These are phyloP conservation scores for Netelia fuscicornis DNA, from an alignment of 2,888 invertebrate species.

Conservation along the genomic window DNA sequence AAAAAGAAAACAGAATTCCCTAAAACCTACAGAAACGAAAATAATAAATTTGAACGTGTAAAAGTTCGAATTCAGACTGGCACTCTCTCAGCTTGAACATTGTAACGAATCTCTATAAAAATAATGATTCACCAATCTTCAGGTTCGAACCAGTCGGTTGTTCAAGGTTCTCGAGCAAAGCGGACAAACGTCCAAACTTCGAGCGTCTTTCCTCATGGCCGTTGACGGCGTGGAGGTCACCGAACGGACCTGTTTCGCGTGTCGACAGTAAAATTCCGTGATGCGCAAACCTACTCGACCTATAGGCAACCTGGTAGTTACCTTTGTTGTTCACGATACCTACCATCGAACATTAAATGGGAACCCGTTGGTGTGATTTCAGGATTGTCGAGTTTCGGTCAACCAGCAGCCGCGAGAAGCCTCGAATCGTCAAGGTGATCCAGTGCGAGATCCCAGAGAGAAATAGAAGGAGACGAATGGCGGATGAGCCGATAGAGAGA, in stretches of 20 bases:
- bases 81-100: not conserved
- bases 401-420: slow-evolving; percentile 32
- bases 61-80: not conserved
- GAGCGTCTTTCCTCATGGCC: slow-evolving; percentile 44
- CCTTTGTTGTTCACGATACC: not conserved
- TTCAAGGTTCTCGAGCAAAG: slow-evolving; percentile 8
- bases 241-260: slow-evolving; percentile 48
- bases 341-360: slow-evolving; percentile 49
- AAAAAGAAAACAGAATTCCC: no score
- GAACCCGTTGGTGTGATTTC: slow-evolving; percentile 27
- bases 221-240: slow-evolving; percentile 43
- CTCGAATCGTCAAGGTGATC: slow-evolving; percentile 76
- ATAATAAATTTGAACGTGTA: no score
- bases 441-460: slow-evolving; percentile 75
- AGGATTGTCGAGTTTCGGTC: slow-evolving; percentile 41
- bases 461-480: slow-evolving; percentile 21
- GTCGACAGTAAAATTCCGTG: slow-evolving; percentile 15
- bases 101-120: not conserved
- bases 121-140: not conserved
- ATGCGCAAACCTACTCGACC: slow-evolving; percentile 35
- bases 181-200: slow-evolving; percentile 31
- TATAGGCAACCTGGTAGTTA: slow-evolving; percentile 43
- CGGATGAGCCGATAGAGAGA: slow-evolving; percentile 71
- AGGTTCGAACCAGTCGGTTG: slow-evolving; percentile 11
- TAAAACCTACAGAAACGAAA: no score